Evolutionary conservation across 2,113 vertebrate species (phyloP).

Genomic region (Aegotheles bennettii): DNA sequence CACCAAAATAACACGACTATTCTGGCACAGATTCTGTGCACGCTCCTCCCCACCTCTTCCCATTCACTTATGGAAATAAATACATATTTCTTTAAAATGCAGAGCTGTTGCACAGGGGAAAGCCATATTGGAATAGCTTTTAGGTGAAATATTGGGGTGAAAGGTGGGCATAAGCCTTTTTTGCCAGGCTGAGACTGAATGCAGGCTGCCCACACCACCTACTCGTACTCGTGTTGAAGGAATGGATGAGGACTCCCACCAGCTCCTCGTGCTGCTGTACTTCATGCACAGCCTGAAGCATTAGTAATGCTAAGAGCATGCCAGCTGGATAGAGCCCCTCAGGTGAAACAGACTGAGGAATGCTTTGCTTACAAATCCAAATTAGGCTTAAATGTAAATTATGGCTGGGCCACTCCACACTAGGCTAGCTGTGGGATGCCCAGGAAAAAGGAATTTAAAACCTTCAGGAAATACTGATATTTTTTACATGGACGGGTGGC

Average conservation of each 20-base stretch:
- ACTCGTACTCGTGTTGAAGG: neutral
- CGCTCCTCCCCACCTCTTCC: neutral
- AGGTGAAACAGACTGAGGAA: slow-evolving; percentile 47
- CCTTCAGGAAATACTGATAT: neutral
- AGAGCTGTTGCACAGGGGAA: neutral
- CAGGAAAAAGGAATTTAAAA: neutral
- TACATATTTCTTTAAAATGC: neutral
- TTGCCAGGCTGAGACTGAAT: neutral
- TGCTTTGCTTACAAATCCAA: slow-evolving; percentile 19
- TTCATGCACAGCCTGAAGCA: neutral
- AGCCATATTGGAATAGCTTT: neutral
- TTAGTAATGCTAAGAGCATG: slow-evolving; percentile 3
- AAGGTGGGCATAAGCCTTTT: neutral
- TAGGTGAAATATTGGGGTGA: neutral
- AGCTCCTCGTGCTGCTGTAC: neutral
- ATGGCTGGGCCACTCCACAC: neutral
- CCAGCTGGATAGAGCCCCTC: slow-evolving; percentile 33
- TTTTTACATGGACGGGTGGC: neutral
- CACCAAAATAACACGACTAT: neutral
- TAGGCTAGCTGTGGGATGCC: neutral
- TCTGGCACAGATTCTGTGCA: neutral
- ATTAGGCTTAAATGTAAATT: slow-evolving; percentile 20
- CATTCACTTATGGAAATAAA: neutral
- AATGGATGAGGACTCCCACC: neutral
- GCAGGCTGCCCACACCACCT: neutral